Percentiles rank a stretch among this genome's conserved stretches.
phyloP scores from a whole-genome alignment of 2,797 vertebrate species.

The Psittacula echo region DNA sequence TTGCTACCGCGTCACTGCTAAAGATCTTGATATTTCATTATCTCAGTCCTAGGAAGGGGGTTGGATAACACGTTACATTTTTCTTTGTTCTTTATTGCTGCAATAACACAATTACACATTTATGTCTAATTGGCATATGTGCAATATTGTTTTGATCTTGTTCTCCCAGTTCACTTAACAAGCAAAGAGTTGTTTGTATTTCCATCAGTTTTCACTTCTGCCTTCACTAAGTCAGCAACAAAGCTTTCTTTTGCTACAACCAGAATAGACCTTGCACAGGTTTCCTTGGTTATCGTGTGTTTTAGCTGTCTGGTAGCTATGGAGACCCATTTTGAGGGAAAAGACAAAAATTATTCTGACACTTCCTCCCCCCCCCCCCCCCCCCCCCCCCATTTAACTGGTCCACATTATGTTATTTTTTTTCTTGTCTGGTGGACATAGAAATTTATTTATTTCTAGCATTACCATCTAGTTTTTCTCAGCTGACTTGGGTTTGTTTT shows the following conservation, averaged over 20 bases:
- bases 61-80: neutral
- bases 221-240: neutral
- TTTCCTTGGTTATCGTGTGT: slow-evolving; percentile 19
- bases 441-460: neutral
- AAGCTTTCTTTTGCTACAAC: neutral
- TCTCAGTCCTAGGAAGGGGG: neutral
- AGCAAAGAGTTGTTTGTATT: neutral
- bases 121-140: neutral
- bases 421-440: neutral
- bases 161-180: neutral
- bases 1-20: neutral
- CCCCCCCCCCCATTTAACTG: neutral
- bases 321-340: slow-evolving; percentile 19
- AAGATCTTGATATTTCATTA: neutral
- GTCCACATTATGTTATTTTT: neutral
- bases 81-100: neutral
- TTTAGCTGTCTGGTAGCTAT: slow-evolving; percentile 27
- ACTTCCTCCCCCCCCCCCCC: neutral
- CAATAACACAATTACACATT: neutral
- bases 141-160: neutral
- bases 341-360: neutral
- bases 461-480: neutral
- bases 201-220: neutral
- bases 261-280: neutral
- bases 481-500: neutral